Conservation (phyloP, 2,888 invertebrate genomes). For the Chrysolina haemoptera region DNA sequence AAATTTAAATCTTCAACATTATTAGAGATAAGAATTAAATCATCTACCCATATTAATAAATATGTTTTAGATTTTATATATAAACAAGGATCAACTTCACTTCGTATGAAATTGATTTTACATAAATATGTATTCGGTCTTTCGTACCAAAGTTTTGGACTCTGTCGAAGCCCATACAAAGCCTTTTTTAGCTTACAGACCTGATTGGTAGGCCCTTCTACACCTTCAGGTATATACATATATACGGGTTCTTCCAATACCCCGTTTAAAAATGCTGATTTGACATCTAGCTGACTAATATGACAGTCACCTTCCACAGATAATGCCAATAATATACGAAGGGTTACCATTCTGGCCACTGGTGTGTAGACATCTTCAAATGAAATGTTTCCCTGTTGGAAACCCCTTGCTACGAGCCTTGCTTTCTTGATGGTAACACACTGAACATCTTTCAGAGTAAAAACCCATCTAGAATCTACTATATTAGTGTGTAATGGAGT, state of each 20-base stretch:
- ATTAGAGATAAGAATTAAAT: slow-evolving; percentile 46
- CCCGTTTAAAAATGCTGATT: slow-evolving; percentile 22
- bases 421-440: neutral
- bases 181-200: slow-evolving; percentile 27
- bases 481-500: neutral
- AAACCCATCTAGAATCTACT: slow-evolving; percentile 1
- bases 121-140: neutral
- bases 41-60: slow-evolving; percentile 48
- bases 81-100: slow-evolving; percentile 50
- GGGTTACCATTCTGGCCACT: slow-evolving; percentile 25
- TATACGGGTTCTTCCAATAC: slow-evolving; percentile 39
- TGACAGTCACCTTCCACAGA: neutral
- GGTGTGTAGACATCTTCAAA: slow-evolving; percentile 22
- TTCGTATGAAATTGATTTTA: slow-evolving; percentile 9
- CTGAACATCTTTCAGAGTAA: neutral
- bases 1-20: slow-evolving; percentile 30
- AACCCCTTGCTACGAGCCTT: slow-evolving; percentile 1
- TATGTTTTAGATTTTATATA: slow-evolving; percentile 44
- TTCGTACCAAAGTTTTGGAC: slow-evolving; percentile 32
- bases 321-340: neutral
- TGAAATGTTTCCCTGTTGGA: slow-evolving; percentile 7
- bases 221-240: slow-evolving; percentile 3
- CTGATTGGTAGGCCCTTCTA: slow-evolving; percentile 17
- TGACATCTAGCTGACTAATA: slow-evolving; percentile 24
- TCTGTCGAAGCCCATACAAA: slow-evolving; percentile 31